A percentile compares a stretch with the other conserved stretches of the same genome.
Evolutionary conservation across 2,888 invertebrate genomes (phyloP).

Genomic region (Drosophila crucigera): DNA sequence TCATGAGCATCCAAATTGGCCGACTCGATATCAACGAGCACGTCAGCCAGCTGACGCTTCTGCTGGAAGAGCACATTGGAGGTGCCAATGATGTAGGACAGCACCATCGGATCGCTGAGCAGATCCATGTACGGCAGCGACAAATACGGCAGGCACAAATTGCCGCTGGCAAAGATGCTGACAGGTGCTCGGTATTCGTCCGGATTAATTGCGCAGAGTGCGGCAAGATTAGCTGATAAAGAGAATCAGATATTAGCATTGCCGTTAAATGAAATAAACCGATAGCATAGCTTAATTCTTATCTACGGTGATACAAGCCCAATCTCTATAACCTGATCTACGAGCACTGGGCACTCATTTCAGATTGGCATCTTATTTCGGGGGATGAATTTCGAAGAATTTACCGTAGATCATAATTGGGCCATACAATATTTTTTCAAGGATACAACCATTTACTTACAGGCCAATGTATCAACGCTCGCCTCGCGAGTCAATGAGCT

Average conservation of each 20-base stretch:
- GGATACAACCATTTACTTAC: slow-evolving; percentile 63
- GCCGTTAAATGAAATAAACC: neutral
- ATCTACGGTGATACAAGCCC: neutral
- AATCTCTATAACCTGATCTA: neutral
- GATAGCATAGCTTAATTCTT: neutral
- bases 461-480: slow-evolving; percentile 88
- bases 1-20: slow-evolving; percentile 93
- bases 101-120: slow-evolving; percentile 93
- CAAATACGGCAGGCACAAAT: slow-evolving; percentile 97
- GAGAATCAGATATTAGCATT: slow-evolving; percentile 3
- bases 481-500: slow-evolving; percentile 89
- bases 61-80: slow-evolving; percentile 99
- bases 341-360: neutral
- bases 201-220: slow-evolving; percentile 82
- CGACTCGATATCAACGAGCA: slow-evolving; percentile 94
- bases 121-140: slow-evolving; percentile 97
- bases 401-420: neutral
- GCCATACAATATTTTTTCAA: neutral
- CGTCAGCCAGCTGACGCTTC: slow-evolving; percentile 96
- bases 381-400: neutral
- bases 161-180: slow-evolving; percentile 94
- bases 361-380: neutral
- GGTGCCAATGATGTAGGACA: slow-evolving; percentile 96
- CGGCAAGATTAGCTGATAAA: slow-evolving; percentile 77
- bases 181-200: slow-evolving; percentile 94